Evolutionary conservation across 2,797 vertebrate species (phyloP).

Genomic region (Intellagama lesueurii): DNA sequence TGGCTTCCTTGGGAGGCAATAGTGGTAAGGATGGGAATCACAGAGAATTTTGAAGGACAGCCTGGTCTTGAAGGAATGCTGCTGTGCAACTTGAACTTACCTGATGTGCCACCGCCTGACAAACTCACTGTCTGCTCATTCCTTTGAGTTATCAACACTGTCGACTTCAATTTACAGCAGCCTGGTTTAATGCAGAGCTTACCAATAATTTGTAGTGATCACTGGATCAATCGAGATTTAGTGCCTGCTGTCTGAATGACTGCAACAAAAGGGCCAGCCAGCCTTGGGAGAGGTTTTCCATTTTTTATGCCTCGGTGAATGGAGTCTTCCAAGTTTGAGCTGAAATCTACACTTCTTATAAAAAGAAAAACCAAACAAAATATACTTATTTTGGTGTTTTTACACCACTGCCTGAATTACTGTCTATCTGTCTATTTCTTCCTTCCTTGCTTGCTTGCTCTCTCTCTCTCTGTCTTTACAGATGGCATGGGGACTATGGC

Average conservation of each 20-base stretch:
- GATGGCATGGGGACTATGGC: conserved; percentile 25
- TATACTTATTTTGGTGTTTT: conserved; percentile 14
- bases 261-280: conserved; percentile 46
- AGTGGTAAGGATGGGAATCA: conserved; percentile 5
- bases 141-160: conserved; percentile 66
- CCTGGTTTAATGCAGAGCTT: conserved; percentile 60
- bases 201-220: conserved; percentile 70
- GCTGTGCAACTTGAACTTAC: neutral
- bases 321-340: conserved; percentile 44
- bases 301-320: neutral
- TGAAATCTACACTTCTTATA: conserved; percentile 46
- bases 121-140: conserved; percentile 55
- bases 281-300: conserved; percentile 28
- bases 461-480: neutral
- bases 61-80: conserved; percentile 19
- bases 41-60: conserved; percentile 37
- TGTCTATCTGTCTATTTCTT: too few relatives aligned
- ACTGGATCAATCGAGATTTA: conserved; percentile 71
- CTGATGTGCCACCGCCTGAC: conserved; percentile 46
- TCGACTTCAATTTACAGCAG: conserved; percentile 57
- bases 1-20: conserved; percentile 10
- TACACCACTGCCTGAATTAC: neutral
- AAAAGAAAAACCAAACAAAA: conserved; percentile 43
- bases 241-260: conserved; percentile 59
- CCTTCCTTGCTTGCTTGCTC: neutral